Conservation (phyloP, 1,140 invertebrate species). For the Ceratina japonica region DNA sequence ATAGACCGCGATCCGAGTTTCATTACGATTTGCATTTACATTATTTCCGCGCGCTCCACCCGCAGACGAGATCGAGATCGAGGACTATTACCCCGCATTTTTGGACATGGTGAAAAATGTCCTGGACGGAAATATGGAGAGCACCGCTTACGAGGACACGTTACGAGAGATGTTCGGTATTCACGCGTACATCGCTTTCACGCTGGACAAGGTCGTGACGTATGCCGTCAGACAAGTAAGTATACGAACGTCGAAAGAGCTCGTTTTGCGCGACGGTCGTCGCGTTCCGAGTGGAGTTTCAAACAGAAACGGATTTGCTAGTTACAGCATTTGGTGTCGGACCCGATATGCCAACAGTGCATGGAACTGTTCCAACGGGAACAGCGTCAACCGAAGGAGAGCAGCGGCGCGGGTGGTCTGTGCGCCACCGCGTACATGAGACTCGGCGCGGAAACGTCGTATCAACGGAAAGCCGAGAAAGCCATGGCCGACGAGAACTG, state of each 20-base stretch:
- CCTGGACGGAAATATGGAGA: slow-evolving; percentile 97
- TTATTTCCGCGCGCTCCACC: no score
- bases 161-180: slow-evolving; percentile 98
- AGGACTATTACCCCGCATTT: slow-evolving; percentile 94
- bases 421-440: slow-evolving; percentile 85
- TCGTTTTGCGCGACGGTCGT: neutral
- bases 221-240: slow-evolving; percentile 92
- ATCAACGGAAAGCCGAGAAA: slow-evolving; percentile 89
- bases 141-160: slow-evolving; percentile 94
- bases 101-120: slow-evolving; percentile 97
- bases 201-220: slow-evolving; percentile 94
- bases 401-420: slow-evolving; percentile 86
- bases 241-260: slow-evolving; percentile 25
- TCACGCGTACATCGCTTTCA: slow-evolving; percentile 96
- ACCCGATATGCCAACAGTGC: slow-evolving; percentile 90
- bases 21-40: no score
- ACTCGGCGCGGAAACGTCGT: slow-evolving; percentile 84
- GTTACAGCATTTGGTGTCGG: slow-evolving; percentile 95
- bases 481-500: slow-evolving; percentile 92
- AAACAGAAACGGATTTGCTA: slow-evolving; percentile 73
- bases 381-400: slow-evolving; percentile 80
- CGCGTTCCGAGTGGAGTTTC: neutral
- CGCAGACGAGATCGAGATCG: slow-evolving; percentile 85
- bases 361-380: slow-evolving; percentile 90
- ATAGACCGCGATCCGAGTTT: no score